phyloP scores from a whole-genome alignment of 2,888 invertebrate genomes.

The Troglohyphantes excavatus region DNA sequence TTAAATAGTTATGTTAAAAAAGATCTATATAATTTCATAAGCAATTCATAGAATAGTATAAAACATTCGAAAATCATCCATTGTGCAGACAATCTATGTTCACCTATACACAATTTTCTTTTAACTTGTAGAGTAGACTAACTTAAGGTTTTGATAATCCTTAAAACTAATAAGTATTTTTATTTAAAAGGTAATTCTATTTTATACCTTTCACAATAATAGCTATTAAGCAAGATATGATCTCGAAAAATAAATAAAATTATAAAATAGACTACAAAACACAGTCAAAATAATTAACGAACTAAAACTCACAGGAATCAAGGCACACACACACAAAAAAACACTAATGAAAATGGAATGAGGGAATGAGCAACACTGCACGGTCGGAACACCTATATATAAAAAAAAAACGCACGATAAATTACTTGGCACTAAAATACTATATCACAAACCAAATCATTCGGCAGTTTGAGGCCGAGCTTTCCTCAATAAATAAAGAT shows the following conservation, averaged over 20 bases:
- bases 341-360: slow-evolving; percentile 37
- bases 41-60: background rate
- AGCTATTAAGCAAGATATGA: background rate
- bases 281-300: slow-evolving; percentile 7
- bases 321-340: slow-evolving; percentile 30
- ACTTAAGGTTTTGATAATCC: too few relatives aligned
- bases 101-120: too few relatives aligned
- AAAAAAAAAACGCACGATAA: slow-evolving; percentile 21
- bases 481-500: slow-evolving; percentile 56
- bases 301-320: background rate
- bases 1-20: too few relatives aligned
- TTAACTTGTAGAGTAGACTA: too few relatives aligned
- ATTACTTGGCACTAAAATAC: slow-evolving; percentile 38
- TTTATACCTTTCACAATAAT: background rate
- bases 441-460: slow-evolving; percentile 36
- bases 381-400: slow-evolving; percentile 6
- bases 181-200: too few relatives aligned
- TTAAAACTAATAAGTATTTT: slow-evolving; percentile 1
- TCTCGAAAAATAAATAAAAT: background rate
- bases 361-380: slow-evolving; percentile 33
- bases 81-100: too few relatives aligned
- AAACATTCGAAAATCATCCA: background rate
- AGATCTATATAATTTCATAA: too few relatives aligned
- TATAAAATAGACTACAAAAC: background rate
- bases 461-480: slow-evolving; percentile 23